These are phyloP conservation scores for Caenorhabditis panamensis DNA, from an alignment of 2,888 invertebrate genomes.

Conservation along the genomic window DNA sequence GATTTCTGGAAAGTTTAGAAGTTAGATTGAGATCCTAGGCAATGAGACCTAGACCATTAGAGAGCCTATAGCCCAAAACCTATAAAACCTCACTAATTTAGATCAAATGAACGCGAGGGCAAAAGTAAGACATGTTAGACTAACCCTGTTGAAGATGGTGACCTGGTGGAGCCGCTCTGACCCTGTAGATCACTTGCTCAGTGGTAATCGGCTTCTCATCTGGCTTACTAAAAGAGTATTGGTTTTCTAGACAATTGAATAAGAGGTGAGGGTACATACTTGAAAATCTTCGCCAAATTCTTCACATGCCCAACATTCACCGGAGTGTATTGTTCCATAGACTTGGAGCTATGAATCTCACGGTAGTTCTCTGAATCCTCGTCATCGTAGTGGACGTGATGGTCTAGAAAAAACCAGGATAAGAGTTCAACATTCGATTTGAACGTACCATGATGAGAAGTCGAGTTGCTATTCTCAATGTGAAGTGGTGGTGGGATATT, in stretches of 20 bases:
- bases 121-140: not conserved
- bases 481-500: constrained; percentile 51
- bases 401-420: constrained; percentile 29
- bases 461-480: constrained; percentile 25
- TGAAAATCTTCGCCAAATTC: constrained; percentile 50
- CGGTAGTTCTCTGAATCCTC: constrained; percentile 16
- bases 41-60: no score
- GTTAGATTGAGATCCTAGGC: no score
- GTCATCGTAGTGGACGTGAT: constrained; percentile 29
- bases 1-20: constrained; percentile 21
- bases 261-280: constrained; percentile 9
- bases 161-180: constrained; percentile 45
- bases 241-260: not conserved
- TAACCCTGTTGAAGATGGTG: constrained; percentile 46
- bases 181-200: constrained; percentile 51
- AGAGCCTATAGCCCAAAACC: no score
- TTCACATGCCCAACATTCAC: constrained; percentile 54
- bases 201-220: constrained; percentile 57
- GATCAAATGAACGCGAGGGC: not conserved
- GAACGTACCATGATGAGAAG: not conserved
- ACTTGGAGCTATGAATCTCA: constrained; percentile 23
- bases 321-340: constrained; percentile 20
- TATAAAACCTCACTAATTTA: no score
- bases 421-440: no score
- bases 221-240: constrained; percentile 29